phyloP scores from a whole-genome alignment of 2,113 vertebrate genomes.

The Sterrhoptilus dennistouni region DNA sequence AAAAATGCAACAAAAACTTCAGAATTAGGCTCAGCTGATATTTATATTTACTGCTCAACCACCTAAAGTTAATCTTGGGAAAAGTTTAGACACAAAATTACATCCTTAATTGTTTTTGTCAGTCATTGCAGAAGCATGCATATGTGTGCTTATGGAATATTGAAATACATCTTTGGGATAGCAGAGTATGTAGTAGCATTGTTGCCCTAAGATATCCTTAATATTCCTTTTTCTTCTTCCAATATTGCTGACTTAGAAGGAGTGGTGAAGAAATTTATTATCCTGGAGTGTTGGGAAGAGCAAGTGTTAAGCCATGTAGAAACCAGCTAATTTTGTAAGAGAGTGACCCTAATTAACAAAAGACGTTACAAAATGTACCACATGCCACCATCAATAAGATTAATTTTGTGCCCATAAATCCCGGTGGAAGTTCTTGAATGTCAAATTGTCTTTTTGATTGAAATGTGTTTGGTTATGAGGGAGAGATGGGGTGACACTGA shows the following conservation, averaged over 20 bases:
- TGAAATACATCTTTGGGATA: neutral
- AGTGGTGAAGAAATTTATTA: neutral
- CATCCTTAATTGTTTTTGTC: neutral
- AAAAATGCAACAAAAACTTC: neutral
- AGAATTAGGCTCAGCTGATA: neutral
- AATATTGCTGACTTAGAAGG: neutral
- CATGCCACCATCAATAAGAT: neutral
- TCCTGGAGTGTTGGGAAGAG: neutral
- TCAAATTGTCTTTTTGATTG: neutral
- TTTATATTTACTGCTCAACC: neutral
- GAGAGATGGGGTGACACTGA: neutral
- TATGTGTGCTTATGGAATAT: neutral
- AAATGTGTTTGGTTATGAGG: neutral
- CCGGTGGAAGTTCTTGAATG: neutral
- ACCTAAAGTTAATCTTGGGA: neutral
- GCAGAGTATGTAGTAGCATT: neutral
- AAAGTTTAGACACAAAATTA: neutral
- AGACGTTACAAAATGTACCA: neutral
- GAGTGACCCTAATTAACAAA: neutral
- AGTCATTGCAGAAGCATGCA: neutral
- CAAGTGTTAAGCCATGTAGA: neutral
- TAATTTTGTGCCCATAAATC: neutral
- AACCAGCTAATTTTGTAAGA: neutral
- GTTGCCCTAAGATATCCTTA: neutral
- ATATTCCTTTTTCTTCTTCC: neutral